Conservation (phyloP, 2,888 invertebrate species). For the Dryobotodes eremita region DNA sequence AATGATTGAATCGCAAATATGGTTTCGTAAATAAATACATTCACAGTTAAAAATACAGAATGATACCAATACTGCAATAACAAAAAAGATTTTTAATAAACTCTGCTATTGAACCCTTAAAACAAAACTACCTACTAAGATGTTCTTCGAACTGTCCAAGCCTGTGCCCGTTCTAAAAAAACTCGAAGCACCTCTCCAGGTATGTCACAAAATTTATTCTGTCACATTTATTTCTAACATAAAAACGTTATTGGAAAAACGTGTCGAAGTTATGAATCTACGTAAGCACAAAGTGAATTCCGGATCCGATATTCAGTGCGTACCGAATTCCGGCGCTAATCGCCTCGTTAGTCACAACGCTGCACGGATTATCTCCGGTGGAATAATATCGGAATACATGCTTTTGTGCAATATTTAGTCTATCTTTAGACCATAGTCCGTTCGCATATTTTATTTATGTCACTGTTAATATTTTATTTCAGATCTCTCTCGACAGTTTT, state of each 20-base stretch:
- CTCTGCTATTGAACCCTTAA: constrained; percentile 30
- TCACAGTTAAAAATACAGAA: background rate
- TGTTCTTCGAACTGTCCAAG: constrained; percentile 26
- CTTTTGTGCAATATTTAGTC: background rate
- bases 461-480: constrained; percentile 38
- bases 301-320: constrained; percentile 56
- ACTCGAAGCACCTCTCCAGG: constrained; percentile 44
- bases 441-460: constrained; percentile 30
- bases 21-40: too few species aligned
- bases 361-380: constrained; percentile 65
- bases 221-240: constrained; percentile 64
- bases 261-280: constrained; percentile 61
- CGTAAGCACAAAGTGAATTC: constrained; percentile 62
- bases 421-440: constrained; percentile 17
- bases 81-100: constrained; percentile 44
- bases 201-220: constrained; percentile 58
- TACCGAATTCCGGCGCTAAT: constrained; percentile 71
- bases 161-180: constrained; percentile 43
- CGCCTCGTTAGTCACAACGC: constrained; percentile 74
- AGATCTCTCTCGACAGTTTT: constrained; percentile 11
- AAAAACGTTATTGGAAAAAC: constrained; percentile 66
- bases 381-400: constrained; percentile 61
- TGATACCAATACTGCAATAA: background rate
- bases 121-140: constrained; percentile 40
- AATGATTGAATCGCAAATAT: background rate